phyloP scores from a whole-genome alignment of 1,140 invertebrate genomes.

The Marisa cornuarietis region DNA sequence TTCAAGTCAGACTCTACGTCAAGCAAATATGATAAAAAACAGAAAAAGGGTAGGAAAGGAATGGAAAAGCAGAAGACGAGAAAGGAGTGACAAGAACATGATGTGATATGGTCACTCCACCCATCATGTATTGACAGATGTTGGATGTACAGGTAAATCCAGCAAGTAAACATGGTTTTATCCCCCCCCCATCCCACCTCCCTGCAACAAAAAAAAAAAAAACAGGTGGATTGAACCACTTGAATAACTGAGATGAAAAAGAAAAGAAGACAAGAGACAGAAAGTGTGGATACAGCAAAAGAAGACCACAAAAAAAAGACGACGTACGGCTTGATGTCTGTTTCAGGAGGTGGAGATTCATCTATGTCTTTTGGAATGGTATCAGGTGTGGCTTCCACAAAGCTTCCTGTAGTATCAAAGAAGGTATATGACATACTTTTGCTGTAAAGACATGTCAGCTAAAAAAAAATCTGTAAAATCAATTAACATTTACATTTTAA shows the following conservation, averaged over 20 bases:
- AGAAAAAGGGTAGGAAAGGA: not conserved
- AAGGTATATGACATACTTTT: no score
- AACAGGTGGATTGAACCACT: not conserved
- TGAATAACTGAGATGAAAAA: not conserved
- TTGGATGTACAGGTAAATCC: no score
- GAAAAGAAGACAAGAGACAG: not conserved
- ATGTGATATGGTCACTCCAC: no score
- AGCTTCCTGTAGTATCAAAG: slow-evolving; percentile 4
- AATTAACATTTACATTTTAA: no score
- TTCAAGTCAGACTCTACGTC: not conserved
- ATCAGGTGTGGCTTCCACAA: slow-evolving; percentile 16
- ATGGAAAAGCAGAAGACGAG: not conserved
- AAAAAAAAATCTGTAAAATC: not conserved
- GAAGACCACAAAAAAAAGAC: not conserved
- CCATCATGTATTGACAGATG: no score
- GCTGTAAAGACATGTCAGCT: not conserved
- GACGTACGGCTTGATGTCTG: slow-evolving; percentile 62
- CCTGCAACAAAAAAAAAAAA: no score
- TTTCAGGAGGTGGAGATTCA: slow-evolving; percentile 55
- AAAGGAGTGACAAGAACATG: no score
- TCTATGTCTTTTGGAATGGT: slow-evolving; percentile 33
- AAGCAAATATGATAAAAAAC: not conserved
- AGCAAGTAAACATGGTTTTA: no score
- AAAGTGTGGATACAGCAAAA: not conserved
- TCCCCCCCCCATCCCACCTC: no score